These are phyloP conservation scores for Hozukius guyotensis DNA, from an alignment of 2,797 vertebrate species.

Conservation along the genomic window DNA sequence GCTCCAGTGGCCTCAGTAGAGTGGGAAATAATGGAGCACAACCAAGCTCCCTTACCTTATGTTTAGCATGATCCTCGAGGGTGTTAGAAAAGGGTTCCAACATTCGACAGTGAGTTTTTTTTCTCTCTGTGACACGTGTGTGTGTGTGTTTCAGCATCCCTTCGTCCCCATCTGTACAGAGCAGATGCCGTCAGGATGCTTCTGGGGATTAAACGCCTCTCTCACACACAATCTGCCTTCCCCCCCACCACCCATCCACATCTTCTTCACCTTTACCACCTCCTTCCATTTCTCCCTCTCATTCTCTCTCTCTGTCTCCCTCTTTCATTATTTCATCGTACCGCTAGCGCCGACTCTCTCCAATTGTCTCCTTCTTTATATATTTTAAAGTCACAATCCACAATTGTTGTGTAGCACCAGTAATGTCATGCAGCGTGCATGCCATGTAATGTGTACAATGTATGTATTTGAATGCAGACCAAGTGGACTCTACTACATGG, in stretches of 20 bases:
- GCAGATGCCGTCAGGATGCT: constrained; percentile 76
- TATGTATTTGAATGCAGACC: neutral
- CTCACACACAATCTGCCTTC: constrained; percentile 68
- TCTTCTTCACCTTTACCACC: constrained; percentile 65
- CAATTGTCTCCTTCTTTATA: constrained; percentile 7
- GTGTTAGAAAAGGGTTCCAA: constrained; percentile 54
- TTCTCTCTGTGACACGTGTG: constrained; percentile 25
- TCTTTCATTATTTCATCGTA: constrained; percentile 7
- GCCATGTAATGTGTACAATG: neutral
- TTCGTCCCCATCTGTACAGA: constrained; percentile 72
- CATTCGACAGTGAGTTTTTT: constrained; percentile 43
- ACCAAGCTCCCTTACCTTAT: constrained; percentile 68
- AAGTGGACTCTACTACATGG: neutral
- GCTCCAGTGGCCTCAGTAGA: constrained; percentile 46
- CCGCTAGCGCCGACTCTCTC: neutral
- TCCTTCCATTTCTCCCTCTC: constrained; percentile 20
- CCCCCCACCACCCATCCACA: constrained; percentile 41
- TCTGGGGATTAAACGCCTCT: constrained; percentile 75
- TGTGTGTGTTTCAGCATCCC: constrained; percentile 39
- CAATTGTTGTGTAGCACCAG: neutral
- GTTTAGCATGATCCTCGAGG: constrained; percentile 64
- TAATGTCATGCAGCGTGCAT: neutral
- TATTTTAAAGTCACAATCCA: constrained; percentile 2
- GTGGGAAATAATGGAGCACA: constrained; percentile 58
- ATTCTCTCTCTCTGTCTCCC: neutral